phyloP scores from a whole-genome alignment of 2,797 vertebrate species.

The Allobates femoralis region DNA sequence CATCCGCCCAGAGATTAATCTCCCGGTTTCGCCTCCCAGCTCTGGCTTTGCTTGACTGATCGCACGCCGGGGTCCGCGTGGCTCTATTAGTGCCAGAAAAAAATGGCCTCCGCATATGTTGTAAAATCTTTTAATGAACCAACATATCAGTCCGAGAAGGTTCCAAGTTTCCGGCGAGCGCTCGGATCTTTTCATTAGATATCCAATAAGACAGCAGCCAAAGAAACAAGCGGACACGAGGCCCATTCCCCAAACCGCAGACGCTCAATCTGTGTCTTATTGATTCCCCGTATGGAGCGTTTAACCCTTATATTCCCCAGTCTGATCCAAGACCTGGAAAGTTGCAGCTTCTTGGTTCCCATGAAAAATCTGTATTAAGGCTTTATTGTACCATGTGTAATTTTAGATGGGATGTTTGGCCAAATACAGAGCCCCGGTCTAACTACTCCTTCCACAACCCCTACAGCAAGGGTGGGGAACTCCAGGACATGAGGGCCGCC shows the following conservation, averaged over 20 bases:
- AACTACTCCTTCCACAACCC: too few relatives aligned
- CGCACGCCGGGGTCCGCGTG: neutral
- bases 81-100: slow-evolving; percentile 27
- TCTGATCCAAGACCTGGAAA: too few relatives aligned
- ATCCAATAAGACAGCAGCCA: neutral
- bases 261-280: neutral
- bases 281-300: neutral
- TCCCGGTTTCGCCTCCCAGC: neutral
- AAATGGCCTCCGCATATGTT: neutral
- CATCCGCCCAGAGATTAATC: slow-evolving; percentile 45
- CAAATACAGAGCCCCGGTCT: too few relatives aligned
- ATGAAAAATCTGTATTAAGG: too few relatives aligned
- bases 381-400: too few relatives aligned
- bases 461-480: too few relatives aligned
- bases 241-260: neutral
- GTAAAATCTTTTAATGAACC: neutral
- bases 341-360: too few relatives aligned
- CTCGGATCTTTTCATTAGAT: neutral
- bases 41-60: slow-evolving; percentile 16
- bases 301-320: neutral
- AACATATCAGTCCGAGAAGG: neutral
- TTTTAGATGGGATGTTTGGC: too few relatives aligned
- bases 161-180: neutral
- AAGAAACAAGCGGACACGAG: neutral
- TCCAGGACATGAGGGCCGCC: too few relatives aligned